Evolutionary conservation across 2,888 invertebrate genomes (phyloP).

Genomic region (Tethea ocularis): DNA sequence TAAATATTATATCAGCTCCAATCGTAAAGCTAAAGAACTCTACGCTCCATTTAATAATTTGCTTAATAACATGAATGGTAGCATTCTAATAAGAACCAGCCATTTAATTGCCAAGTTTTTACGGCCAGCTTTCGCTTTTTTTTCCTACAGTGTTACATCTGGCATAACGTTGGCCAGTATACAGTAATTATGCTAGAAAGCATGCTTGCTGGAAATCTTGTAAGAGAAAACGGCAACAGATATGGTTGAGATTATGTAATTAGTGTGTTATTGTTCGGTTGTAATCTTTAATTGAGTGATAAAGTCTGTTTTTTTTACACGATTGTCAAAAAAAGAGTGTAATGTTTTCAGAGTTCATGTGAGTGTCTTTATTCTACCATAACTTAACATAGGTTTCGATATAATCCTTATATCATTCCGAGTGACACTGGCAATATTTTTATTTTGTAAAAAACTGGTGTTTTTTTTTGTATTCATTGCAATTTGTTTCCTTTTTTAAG

Average conservation of each 20-base stretch:
- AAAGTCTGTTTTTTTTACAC: no score
- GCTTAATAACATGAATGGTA: conserved; percentile 1
- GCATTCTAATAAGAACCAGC: conserved; percentile 2
- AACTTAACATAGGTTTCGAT: no score
- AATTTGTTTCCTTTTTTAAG: no score
- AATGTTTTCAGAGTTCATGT: background rate
- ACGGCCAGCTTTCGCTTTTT: conserved; percentile 30
- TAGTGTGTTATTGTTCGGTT: conserved; percentile 23
- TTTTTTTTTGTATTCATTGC: no score
- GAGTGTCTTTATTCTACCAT: no score
- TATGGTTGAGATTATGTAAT: conserved; percentile 27
- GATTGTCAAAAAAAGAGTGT: no score
- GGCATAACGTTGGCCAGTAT: conserved; percentile 25
- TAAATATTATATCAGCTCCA: background rate
- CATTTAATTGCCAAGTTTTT: conserved; percentile 14
- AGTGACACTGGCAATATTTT: no score
- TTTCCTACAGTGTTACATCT: conserved; percentile 21
- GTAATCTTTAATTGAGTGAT: background rate
- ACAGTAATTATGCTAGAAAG: conserved; percentile 48
- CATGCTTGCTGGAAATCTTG: conserved; percentile 25
- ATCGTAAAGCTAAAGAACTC: background rate
- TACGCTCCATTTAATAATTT: conserved; percentile 3
- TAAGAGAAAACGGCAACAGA: conserved; percentile 33
- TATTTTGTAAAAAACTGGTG: no score
- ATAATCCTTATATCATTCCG: no score